phyloP scores from a whole-genome alignment of 1,140 invertebrate species.

The Lerema accius region DNA sequence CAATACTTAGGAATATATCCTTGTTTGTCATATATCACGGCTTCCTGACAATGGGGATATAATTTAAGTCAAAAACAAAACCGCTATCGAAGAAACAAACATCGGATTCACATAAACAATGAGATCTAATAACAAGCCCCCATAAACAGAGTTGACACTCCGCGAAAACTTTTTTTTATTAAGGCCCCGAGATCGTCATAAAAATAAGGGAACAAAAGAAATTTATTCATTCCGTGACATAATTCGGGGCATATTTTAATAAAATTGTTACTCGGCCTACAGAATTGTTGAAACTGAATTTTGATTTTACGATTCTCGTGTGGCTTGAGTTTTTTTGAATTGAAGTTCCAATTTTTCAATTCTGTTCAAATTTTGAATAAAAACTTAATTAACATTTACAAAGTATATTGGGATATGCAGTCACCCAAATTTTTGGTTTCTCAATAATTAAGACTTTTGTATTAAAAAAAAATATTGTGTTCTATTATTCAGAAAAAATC shows the following conservation, averaged over 20 bases:
- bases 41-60: too few species aligned
- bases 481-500: too few species aligned
- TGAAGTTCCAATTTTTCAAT: too few species aligned
- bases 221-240: constrained; percentile 38
- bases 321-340: constrained; percentile 18
- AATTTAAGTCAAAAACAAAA: too few species aligned
- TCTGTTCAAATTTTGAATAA: too few species aligned
- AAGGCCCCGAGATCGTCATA: constrained; percentile 35
- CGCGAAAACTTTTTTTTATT: constrained; percentile 28
- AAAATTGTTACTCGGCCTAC: constrained; percentile 25
- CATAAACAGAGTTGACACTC: constrained; percentile 23
- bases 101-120: constrained; percentile 16
- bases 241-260: constrained; percentile 39
- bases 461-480: too few species aligned
- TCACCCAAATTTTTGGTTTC: too few species aligned
- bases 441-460: too few species aligned
- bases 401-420: too few species aligned
- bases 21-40: too few species aligned
- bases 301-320: constrained; percentile 31
- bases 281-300: constrained; percentile 33
- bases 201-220: constrained; percentile 36
- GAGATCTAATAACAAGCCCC: constrained; percentile 9
- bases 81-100: constrained; percentile 6
- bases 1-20: too few species aligned
- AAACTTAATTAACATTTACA: too few species aligned